Conservation (phyloP, 2,888 invertebrate genomes). For the Harpalus rubripes region DNA sequence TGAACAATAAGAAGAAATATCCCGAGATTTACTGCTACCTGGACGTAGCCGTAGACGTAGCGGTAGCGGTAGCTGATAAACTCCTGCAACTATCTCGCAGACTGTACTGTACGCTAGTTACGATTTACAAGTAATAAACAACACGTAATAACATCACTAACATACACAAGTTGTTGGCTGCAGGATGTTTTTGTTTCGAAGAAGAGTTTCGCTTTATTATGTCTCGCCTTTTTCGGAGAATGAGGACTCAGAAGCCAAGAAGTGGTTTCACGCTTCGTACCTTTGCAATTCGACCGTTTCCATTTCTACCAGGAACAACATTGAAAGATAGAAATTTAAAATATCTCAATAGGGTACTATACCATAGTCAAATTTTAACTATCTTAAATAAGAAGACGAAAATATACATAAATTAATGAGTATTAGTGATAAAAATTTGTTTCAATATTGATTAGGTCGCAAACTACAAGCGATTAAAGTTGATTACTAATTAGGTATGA, state of each 20-base stretch:
- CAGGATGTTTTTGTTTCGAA: slow-evolving; percentile 51
- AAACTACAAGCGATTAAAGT: too few species aligned
- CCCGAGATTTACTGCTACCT: slow-evolving; percentile 48
- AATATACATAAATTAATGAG: too few species aligned
- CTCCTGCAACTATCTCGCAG: slow-evolving; percentile 30
- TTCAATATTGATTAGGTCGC: too few species aligned
- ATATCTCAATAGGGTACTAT: too few species aligned
- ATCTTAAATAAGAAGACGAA: too few species aligned
- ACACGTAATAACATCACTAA: slow-evolving; percentile 51
- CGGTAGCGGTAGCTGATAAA: slow-evolving; percentile 7
- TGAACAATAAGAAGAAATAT: slow-evolving; percentile 59
- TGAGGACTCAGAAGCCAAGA: slow-evolving; percentile 16
- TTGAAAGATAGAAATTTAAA: neutral
- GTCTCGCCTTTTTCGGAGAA: slow-evolving; percentile 43
- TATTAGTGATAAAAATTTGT: too few species aligned
- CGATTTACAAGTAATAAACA: slow-evolving; percentile 55
- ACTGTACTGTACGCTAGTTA: slow-evolving; percentile 34
- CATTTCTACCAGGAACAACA: neutral
- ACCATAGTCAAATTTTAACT: too few species aligned
- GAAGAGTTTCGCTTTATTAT: slow-evolving; percentile 47
- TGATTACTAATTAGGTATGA: too few species aligned
- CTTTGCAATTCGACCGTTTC: neutral
- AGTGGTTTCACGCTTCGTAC: neutral
- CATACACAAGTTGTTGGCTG: slow-evolving; percentile 46
- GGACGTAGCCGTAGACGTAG: neutral